Evolutionary conservation across 2,797 vertebrate species (phyloP).

Genomic region (Parauchenoglanis ngamensis): DNA sequence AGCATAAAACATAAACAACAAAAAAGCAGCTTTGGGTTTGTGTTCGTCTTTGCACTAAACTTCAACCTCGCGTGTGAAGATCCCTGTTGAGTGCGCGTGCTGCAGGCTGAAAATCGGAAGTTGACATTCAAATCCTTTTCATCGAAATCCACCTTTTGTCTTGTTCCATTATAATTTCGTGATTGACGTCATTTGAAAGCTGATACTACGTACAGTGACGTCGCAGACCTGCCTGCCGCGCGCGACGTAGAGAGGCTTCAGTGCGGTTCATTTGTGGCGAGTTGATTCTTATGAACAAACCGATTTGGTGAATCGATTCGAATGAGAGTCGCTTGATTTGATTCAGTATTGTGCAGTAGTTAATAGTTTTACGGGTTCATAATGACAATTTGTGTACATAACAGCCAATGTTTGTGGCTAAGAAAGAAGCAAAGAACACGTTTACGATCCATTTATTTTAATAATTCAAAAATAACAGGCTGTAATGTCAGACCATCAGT

Average conservation of each 20-base stretch:
- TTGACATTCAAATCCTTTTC: not conserved
- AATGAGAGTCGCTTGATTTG: not conserved
- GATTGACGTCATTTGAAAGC: conserved; percentile 37
- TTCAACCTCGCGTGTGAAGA: not conserved
- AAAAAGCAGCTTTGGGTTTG: no score
- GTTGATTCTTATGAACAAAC: not conserved
- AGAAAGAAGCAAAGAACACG: not conserved
- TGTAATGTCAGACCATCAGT: not conserved
- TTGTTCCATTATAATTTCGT: not conserved
- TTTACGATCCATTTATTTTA: not conserved
- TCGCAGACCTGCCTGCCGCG: conserved; percentile 10
- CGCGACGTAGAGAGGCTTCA: conserved; percentile 33
- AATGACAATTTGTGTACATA: not conserved
- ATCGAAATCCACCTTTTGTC: conserved; percentile 5
- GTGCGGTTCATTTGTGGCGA: not conserved
- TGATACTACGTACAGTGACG: conserved; percentile 18
- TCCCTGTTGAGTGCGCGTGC: not conserved
- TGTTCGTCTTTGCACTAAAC: not conserved
- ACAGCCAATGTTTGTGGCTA: not conserved
- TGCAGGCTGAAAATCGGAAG: not conserved
- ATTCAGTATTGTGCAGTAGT: not conserved
- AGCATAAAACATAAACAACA: not conserved
- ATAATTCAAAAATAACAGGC: not conserved
- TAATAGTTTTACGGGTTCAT: not conserved
- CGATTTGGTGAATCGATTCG: conserved; percentile 6